These are phyloP conservation scores for Onychostoma macrolepis DNA, from an alignment of 2,113 vertebrate species.

Conservation along the genomic window DNA sequence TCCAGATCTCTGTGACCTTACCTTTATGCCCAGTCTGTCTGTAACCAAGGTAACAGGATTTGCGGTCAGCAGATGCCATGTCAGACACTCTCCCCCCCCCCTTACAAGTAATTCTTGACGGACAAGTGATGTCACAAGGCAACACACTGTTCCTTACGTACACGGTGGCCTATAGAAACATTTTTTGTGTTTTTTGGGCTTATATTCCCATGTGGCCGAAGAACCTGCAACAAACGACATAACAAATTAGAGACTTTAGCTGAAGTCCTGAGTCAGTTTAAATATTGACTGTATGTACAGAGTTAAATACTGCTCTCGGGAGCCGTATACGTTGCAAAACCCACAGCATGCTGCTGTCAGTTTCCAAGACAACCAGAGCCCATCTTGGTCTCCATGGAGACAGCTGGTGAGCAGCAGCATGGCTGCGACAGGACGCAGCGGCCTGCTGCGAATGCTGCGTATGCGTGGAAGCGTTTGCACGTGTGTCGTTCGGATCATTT, in stretches of 20 bases:
- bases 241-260: slow-evolving; percentile 2
- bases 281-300: slow-evolving; percentile 26
- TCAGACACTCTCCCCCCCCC: slow-evolving; percentile 19
- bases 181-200: not conserved
- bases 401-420: slow-evolving; percentile 40
- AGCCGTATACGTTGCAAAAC: slow-evolving; percentile 38
- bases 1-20: slow-evolving; percentile 30
- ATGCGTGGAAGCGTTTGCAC: slow-evolving; percentile 22
- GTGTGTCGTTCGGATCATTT: slow-evolving; percentile 4
- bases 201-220: not conserved
- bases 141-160: not conserved
- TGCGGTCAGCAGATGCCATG: slow-evolving; percentile 27
- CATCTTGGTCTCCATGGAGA: slow-evolving; percentile 47
- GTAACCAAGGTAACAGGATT: slow-evolving; percentile 43
- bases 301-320: slow-evolving; percentile 33
- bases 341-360: slow-evolving; percentile 49
- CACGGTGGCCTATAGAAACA: not conserved
- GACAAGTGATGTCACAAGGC: slow-evolving; percentile 13
- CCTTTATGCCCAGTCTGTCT: slow-evolving; percentile 34
- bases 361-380: slow-evolving; percentile 54
- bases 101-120: slow-evolving; percentile 20
- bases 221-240: not conserved
- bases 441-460: slow-evolving; percentile 18
- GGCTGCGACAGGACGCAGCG: slow-evolving; percentile 10
- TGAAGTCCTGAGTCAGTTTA: slow-evolving; percentile 14